Evolutionary conservation across 2,113 vertebrate genomes (phyloP), one percentile per base, ranked within the genome.

Genomic region (Tamias sibiricus): DNA sequence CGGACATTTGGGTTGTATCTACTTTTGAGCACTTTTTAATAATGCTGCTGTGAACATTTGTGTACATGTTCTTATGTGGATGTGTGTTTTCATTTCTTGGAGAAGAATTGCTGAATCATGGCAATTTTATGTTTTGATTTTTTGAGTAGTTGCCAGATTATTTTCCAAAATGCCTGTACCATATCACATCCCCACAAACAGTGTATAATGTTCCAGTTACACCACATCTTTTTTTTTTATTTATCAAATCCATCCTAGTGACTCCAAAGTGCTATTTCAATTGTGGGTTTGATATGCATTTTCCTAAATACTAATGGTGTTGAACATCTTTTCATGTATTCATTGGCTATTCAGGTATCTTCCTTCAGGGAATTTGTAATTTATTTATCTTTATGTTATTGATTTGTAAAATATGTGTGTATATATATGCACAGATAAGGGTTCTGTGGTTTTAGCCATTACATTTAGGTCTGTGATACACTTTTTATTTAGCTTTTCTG

Each of bases 381-480:
- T 76, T 68, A 57, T 75, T 66, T 86, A 54, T 37, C 9, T 88
- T 91, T 91, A 30, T 54, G 66, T 88, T 91, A 22, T 75, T 80
- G 44, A 66, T 9, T 62, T 77, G 9, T 74, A 74, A n/a, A 22
- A 35, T n/a, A 54, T 64, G 30, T 71, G n/a, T 13, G 32, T 54
- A 16, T 52, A 52, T 54, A 54, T 54, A 54, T 54, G 14, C 17
- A 54, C 52, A 54, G 52, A 54, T 85, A 87, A n/a, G 16, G 52
- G 7, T 94, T 94, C 91, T 89, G 49, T 94, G 66, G 19, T 88
- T 79, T 83, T 72, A 84, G 44, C 16, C n/a, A 14, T 92, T 89
- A 49, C 17, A 76, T 40, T 94, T 79, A 89, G 32, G n/a, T 59
- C 19, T 88, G 4, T 90, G 59, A 85, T 62, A 8, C 64, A 81